These are phyloP conservation scores for Hemaris fuciformis DNA, from an alignment of 2,888 invertebrate genomes.

Conservation along the genomic window DNA sequence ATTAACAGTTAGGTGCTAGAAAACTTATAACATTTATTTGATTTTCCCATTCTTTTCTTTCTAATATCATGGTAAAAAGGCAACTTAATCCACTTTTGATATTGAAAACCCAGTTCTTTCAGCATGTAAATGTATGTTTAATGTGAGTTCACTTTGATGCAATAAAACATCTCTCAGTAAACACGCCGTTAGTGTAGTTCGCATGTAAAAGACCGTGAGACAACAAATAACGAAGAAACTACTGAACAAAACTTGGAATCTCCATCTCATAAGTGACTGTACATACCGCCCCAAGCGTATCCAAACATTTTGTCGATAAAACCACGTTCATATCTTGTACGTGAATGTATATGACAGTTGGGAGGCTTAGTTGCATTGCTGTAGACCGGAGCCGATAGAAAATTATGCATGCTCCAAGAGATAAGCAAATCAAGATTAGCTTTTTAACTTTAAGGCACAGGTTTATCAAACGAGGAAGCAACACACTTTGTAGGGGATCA, in stretches of 20 bases:
- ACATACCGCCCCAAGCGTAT: constrained; percentile 33
- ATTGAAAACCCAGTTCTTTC: too few species aligned
- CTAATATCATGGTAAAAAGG: too few species aligned
- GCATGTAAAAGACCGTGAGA: neutral
- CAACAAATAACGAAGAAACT: constrained; percentile 12
- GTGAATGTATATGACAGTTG: constrained; percentile 39
- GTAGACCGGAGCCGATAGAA: constrained; percentile 18
- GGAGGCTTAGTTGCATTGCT: constrained; percentile 23
- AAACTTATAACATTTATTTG: too few species aligned
- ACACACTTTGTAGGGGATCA: too few species aligned
- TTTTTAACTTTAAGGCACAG: too few species aligned
- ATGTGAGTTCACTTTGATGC: too few species aligned
- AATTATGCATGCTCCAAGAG: neutral
- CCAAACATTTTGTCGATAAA: constrained; percentile 44
- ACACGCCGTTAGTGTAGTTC: constrained; percentile 28
- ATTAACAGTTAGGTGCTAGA: too few species aligned
- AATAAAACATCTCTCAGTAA: too few species aligned
- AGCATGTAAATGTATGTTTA: too few species aligned
- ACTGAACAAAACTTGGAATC: constrained; percentile 33
- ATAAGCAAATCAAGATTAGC: neutral
- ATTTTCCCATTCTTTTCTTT: too few species aligned
- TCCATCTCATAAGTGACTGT: constrained; percentile 37
- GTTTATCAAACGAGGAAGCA: too few species aligned
- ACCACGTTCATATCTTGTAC: constrained; percentile 30
- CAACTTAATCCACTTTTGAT: too few species aligned